Percentiles rank a stretch among this genome's conserved stretches.
Conservation (phyloP, 1,140 invertebrate genomes). For the Drosophila bocki region DNA sequence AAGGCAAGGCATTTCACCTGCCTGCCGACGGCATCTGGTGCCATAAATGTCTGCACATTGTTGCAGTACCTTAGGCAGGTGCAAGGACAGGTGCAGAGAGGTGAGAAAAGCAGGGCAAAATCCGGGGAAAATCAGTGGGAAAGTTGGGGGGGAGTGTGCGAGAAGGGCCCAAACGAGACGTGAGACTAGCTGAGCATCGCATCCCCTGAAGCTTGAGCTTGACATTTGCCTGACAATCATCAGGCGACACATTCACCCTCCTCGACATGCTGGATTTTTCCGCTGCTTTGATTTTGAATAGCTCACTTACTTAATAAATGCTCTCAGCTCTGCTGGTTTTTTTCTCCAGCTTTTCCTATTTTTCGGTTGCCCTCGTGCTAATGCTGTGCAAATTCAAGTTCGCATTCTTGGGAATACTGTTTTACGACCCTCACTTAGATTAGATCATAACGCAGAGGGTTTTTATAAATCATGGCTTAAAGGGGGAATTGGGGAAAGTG, state of each 20-base stretch:
- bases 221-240: slow-evolving; percentile 70
- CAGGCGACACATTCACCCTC: slow-evolving; percentile 28
- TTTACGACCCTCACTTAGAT: slow-evolving; percentile 41
- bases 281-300: slow-evolving; percentile 78
- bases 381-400: slow-evolving; percentile 75
- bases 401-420: slow-evolving; percentile 36
- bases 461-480: slow-evolving; percentile 39
- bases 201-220: slow-evolving; percentile 50
- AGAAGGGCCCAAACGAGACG: slow-evolving; percentile 15
- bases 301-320: slow-evolving; percentile 79
- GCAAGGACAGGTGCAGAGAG: neutral
- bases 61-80: slow-evolving; percentile 52
- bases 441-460: slow-evolving; percentile 61
- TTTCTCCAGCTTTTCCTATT: neutral
- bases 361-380: slow-evolving; percentile 22
- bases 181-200: slow-evolving; percentile 29
- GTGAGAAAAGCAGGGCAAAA: slow-evolving; percentile 3
- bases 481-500: slow-evolving; percentile 3
- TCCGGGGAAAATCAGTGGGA: neutral
- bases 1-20: slow-evolving; percentile 59
- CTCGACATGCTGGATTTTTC: slow-evolving; percentile 49
- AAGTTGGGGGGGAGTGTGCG: neutral
- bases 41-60: slow-evolving; percentile 78
- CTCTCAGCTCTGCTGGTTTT: slow-evolving; percentile 19
- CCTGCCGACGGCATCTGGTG: slow-evolving; percentile 62